Conservation (phyloP, 2,888 invertebrate genomes). For the Cosmia trapezina region DNA sequence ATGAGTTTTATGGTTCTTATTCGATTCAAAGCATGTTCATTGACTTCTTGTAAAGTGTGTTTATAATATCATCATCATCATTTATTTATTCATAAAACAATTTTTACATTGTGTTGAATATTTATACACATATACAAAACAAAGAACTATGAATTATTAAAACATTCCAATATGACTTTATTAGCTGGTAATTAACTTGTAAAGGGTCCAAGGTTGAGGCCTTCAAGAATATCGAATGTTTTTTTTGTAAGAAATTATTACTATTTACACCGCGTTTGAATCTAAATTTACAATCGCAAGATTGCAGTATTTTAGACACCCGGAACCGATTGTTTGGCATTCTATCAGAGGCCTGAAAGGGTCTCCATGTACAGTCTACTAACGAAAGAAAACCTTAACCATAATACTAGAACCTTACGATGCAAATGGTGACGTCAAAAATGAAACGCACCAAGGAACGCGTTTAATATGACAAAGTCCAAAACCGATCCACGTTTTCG, state of each 20-base stretch:
- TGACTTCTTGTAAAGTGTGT: constrained; percentile 1
- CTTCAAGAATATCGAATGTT: neutral
- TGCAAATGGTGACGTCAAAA: neutral
- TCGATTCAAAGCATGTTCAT: neutral
- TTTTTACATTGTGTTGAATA: no score
- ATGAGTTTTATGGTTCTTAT: constrained; percentile 22
- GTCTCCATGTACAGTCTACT: neutral
- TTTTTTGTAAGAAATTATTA: neutral
- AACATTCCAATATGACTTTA: no score
- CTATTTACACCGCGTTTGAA: neutral
- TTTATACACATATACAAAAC: no score
- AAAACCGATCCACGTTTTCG: no score
- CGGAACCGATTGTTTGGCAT: neutral
- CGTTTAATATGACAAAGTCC: no score
- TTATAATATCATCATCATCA: no score
- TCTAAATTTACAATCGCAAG: neutral
- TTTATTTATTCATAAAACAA: no score
- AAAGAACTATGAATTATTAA: no score
- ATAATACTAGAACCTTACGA: neutral
- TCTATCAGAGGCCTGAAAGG: neutral
- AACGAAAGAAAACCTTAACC: neutral
- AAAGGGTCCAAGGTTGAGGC: neutral
- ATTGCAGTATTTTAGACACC: neutral
- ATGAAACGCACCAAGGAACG: neutral
- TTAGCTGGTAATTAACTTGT: neutral